phyloP scores from a whole-genome alignment of 2,113 vertebrate genomes.

The Neolamprologus caudopunctatus region DNA sequence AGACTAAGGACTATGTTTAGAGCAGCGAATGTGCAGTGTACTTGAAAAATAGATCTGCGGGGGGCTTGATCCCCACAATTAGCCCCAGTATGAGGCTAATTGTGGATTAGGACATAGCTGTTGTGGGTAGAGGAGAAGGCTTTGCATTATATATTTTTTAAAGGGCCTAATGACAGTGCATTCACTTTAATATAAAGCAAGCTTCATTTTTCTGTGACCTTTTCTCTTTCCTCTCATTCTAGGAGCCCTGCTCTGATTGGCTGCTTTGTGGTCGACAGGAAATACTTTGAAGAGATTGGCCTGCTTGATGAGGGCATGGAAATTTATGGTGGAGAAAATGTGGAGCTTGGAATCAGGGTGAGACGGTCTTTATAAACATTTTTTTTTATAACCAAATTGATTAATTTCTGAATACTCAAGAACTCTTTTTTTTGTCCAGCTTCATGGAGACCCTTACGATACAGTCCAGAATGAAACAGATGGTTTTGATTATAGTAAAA shows the following conservation, averaged over 20 bases:
- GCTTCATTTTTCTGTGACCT: neutral
- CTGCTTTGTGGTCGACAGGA: constrained; percentile 70
- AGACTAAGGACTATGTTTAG: neutral
- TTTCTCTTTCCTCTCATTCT: neutral
- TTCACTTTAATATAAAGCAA: neutral
- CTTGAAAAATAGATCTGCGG: neutral
- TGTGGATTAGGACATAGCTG: neutral
- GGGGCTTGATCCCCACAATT: neutral
- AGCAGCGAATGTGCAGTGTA: neutral
- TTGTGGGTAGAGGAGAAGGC: neutral
- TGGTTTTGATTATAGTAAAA: neutral
- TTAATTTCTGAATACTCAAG: neutral
- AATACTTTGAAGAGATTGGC: constrained; percentile 74
- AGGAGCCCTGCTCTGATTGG: constrained; percentile 76
- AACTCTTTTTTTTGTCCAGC: neutral
- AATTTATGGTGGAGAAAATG: constrained; percentile 76
- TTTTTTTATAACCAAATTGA: neutral
- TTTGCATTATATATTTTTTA: neutral
- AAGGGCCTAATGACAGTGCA: neutral
- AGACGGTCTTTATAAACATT: neutral
- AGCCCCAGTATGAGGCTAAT: neutral
- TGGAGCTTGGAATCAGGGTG: constrained; percentile 74
- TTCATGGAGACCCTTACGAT: neutral
- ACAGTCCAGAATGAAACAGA: neutral
- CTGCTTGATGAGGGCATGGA: constrained; percentile 74